Conservation (phyloP, 2,113 vertebrate genomes). For the Phalacrocorax aristotelis region DNA sequence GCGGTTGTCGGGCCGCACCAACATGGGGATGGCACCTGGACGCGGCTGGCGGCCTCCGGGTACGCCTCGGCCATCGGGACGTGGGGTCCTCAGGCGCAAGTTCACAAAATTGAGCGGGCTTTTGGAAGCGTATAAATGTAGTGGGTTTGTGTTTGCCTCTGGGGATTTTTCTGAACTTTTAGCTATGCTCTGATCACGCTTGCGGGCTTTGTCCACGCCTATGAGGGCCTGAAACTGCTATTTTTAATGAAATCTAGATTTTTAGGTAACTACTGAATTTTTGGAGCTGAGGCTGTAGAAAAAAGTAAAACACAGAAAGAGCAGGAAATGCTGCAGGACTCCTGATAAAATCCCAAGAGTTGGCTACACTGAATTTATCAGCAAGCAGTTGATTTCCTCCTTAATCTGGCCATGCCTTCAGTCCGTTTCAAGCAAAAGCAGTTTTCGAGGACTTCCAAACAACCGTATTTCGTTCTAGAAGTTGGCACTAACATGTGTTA, state of each 20-base stretch:
- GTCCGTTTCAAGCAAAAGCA: neutral
- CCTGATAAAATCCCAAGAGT: neutral
- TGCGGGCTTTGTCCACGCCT: neutral
- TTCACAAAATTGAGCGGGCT: rapidly evolving
- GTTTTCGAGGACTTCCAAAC: neutral
- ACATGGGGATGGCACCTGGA: neutral
- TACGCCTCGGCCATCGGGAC: rapidly evolving
- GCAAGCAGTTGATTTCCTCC: neutral
- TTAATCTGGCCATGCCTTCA: neutral
- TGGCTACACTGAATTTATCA: neutral
- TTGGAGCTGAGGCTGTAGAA: neutral
- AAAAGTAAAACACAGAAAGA: neutral
- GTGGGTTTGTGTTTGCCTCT: neutral
- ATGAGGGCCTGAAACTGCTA: rapidly evolving
- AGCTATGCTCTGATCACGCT: rapidly evolving
- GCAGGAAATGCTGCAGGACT: neutral
- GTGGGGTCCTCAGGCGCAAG: rapidly evolving
- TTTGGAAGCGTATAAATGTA: rapidly evolving
- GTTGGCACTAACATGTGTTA: neutral
- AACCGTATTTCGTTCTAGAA: neutral
- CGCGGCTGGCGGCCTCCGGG: rapidly evolving
- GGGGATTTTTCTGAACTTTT: neutral
- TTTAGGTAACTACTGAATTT: neutral
- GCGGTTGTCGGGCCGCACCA: too few species aligned
- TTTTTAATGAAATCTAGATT: neutral